A percentile compares a stretch with the other conserved stretches of the same genome.
These are phyloP conservation scores for Monopterus albus DNA, from an alignment of 2,113 vertebrate genomes.

Conservation along the genomic window DNA sequence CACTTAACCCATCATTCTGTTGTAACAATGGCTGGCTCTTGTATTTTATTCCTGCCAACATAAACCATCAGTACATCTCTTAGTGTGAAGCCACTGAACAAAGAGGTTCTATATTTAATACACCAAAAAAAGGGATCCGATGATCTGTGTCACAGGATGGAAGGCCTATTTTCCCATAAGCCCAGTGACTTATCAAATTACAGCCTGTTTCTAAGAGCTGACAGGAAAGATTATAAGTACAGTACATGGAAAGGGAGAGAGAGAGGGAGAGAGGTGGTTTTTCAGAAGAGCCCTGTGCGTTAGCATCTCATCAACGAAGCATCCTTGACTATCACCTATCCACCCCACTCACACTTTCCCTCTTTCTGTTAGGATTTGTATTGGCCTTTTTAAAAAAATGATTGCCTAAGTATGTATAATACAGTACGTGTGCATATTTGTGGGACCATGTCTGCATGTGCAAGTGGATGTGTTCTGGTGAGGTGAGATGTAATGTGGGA, in stretches of 20 bases:
- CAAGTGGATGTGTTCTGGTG: conserved; percentile 52
- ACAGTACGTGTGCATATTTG: conserved; percentile 17
- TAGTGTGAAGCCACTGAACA: conserved; percentile 36
- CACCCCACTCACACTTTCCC: not conserved
- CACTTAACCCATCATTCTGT: too few relatives aligned
- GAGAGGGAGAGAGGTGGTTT: conserved; percentile 42
- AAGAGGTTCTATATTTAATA: conserved; percentile 67
- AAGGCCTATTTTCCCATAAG: conserved; percentile 65
- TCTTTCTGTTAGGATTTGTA: too few relatives aligned
- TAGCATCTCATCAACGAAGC: conserved; percentile 51
- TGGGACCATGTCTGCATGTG: conserved; percentile 20
- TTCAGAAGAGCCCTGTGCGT: conserved; percentile 30
- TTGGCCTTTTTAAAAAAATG: too few relatives aligned
- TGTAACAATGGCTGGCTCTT: conserved; percentile 2
- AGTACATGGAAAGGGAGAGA: too few relatives aligned
- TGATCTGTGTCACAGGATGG: conserved; percentile 65
- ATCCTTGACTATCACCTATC: conserved; percentile 23
- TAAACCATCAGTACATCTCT: conserved; percentile 55
- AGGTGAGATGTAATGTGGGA: conserved; percentile 58
- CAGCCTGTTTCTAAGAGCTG: conserved; percentile 59
- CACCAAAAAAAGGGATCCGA: conserved; percentile 61
- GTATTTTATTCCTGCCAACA: conserved; percentile 36
- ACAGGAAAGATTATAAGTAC: conserved; percentile 56
- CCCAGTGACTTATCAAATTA: conserved; percentile 73
- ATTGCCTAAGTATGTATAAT: too few relatives aligned